phyloP scores from a whole-genome alignment of 92 coral and sea anemone species.

The Bergia sp. region DNA sequence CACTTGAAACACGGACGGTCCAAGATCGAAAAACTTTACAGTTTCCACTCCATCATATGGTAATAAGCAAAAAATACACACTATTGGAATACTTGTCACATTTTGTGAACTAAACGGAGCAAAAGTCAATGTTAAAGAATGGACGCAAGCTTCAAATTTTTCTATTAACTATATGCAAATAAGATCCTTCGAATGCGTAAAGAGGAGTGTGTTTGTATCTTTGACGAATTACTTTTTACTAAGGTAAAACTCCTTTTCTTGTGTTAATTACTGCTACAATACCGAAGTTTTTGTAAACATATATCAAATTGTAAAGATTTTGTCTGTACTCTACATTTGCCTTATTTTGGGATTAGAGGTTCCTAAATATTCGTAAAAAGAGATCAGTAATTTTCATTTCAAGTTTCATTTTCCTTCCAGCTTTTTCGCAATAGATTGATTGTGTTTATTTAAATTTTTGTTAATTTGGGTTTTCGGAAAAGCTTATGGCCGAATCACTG shows the following conservation, averaged over 20 bases:
- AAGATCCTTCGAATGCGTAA: neutral
- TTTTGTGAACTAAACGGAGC: neutral
- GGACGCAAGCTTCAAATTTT: neutral
- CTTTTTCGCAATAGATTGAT: constrained; percentile 1
- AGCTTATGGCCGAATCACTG: constrained; percentile 5
- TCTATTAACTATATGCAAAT: no score
- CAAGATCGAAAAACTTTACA: neutral
- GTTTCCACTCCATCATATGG: neutral
- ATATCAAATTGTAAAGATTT: neutral
- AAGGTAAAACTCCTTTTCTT: neutral
- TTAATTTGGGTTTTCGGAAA: constrained; percentile 26
- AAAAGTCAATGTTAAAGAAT: neutral
- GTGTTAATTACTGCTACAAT: neutral
- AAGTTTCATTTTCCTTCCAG: constrained; percentile 32
- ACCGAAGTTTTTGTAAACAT: neutral
- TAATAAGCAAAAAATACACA: neutral
- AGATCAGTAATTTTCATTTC: neutral
- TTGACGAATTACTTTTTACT: no score
- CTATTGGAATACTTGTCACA: neutral
- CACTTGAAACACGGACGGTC: neutral
- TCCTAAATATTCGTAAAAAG: constrained; percentile 2
- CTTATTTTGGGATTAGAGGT: neutral
- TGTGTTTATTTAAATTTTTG: constrained; percentile 30
- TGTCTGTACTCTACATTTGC: neutral
- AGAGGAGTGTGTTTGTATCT: neutral